Evolutionary conservation across 2,888 invertebrate species (phyloP).

Genomic region (Seladonia tumulorum): DNA sequence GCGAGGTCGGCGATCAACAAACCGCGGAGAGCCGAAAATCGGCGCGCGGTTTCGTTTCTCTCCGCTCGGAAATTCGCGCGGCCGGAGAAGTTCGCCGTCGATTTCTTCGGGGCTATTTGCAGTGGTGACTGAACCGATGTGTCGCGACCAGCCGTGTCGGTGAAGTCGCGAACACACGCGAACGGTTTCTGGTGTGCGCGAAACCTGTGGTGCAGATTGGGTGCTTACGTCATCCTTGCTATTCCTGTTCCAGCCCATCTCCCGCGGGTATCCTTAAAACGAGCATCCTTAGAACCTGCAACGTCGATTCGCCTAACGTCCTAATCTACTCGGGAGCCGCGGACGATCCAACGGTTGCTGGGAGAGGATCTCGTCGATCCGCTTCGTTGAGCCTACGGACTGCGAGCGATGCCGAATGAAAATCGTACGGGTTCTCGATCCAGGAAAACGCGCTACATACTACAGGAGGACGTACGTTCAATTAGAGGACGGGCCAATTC

Average conservation of each 20-base stretch:
- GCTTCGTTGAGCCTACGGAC: conserved; percentile 23
- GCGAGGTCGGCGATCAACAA: conserved; percentile 17
- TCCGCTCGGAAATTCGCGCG: background rate
- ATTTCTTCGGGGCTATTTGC: conserved; percentile 70
- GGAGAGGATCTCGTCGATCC: background rate
- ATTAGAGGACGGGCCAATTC: conserved; percentile 11
- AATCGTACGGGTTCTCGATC: background rate
- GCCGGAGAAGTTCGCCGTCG: conserved; percentile 20
- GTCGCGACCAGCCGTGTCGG: conserved; percentile 32
- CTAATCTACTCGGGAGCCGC: conserved; percentile 42
- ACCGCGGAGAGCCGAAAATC: conserved; percentile 29
- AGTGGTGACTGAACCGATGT: conserved; percentile 71
- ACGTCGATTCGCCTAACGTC: conserved; percentile 44
- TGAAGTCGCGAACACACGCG: conserved; percentile 37
- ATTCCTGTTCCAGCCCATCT: conserved; percentile 75
- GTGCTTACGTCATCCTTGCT: conserved; percentile 74
- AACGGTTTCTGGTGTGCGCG: background rate
- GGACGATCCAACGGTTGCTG: conserved; percentile 1
- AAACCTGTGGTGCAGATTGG: conserved; percentile 55
- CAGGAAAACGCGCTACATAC: background rate
- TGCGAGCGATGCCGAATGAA: background rate
- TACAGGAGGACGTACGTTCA: background rate
- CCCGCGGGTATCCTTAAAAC: conserved; percentile 62
- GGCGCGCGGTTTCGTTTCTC: background rate
- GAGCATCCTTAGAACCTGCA: conserved; percentile 53